Percentiles rank a stretch among this genome's conserved stretches.
These are phyloP conservation scores for Helicoverpa zea DNA, from an alignment of 1,140 invertebrate genomes.

Conservation along the genomic window DNA sequence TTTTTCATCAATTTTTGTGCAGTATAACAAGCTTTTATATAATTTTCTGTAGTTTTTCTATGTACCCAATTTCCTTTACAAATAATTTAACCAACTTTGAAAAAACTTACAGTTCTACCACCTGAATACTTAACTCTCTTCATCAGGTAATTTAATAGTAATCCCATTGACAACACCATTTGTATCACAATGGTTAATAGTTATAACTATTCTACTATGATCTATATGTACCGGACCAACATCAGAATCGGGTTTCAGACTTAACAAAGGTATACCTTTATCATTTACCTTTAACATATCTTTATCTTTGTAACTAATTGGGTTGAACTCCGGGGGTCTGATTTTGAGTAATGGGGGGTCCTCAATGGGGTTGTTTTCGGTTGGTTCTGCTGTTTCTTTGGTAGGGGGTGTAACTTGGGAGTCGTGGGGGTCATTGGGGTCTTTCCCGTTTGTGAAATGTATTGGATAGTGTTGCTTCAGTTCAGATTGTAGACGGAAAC, in stretches of 20 bases:
- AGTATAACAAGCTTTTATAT: too few species aligned
- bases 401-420: neutral
- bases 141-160: slow-evolving; percentile 66
- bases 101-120: too few species aligned
- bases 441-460: slow-evolving; percentile 70
- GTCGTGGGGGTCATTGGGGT: slow-evolving; percentile 8
- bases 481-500: slow-evolving; percentile 79
- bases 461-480: slow-evolving; percentile 82
- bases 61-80: too few species aligned
- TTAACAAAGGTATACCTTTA: slow-evolving; percentile 32
- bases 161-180: slow-evolving; percentile 67
- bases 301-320: neutral
- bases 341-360: neutral
- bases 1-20: too few species aligned
- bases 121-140: slow-evolving; percentile 7
- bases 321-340: neutral
- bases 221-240: slow-evolving; percentile 39
- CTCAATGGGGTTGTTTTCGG: neutral
- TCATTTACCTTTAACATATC: slow-evolving; percentile 16
- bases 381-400: neutral
- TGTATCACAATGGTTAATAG: slow-evolving; percentile 68
- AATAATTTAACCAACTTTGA: too few species aligned
- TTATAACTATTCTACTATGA: slow-evolving; percentile 68
- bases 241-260: neutral
- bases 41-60: too few species aligned